Base-by-base conservation (phyloP, 1,140 invertebrate genomes). In the Acyrthosiphon pisum region DNA sequence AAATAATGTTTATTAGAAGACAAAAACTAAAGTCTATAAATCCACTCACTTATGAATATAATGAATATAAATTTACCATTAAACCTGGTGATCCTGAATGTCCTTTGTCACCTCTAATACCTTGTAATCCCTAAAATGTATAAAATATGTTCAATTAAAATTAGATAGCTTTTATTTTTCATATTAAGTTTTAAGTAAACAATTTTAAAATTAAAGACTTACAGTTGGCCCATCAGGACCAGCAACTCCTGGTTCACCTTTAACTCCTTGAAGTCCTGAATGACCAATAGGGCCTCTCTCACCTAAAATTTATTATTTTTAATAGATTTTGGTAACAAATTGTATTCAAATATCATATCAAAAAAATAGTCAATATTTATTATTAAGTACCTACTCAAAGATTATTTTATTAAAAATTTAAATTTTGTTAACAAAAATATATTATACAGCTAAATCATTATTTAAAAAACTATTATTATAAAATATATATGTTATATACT, bases 21-120 rank as follows among this genome's bases (percentile, higher is more conserved):
- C 23, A 26, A 60, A 2, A 60, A 26, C 23, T 26, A 60, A n/a
- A 68, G 26, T 68, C 60, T 68, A 68, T 11, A 60, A 11, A 68
- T 68, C 9, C 3, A 68, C 26, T n/a, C 26, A 4, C 14, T 11
- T 68, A n/a, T 14, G 3, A 68, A 68, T 68, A 68, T n/a, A 87
- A 91, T 48, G 0, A 2, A 91, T 76, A 30, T 41, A 20, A 93
- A 95, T 94, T 94, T 95, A 96, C 96, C 94, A 97, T 96, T 93
- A 97, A 95, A 92, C 97, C 97, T 56, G 96, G 95, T 22, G 96
- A 95, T 93, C 97, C 98, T 93, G 96, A 95, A 94, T 97, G 97
- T 88, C 97, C 97, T 95, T 97, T 98, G 84, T 96, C 96, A 93
- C 98, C 98, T 95, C 96, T 96, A 26, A 95, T 94, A 84, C 97